phyloP scores from a whole-genome alignment of 2,113 vertebrate genomes.

The Zapornia atra region DNA sequence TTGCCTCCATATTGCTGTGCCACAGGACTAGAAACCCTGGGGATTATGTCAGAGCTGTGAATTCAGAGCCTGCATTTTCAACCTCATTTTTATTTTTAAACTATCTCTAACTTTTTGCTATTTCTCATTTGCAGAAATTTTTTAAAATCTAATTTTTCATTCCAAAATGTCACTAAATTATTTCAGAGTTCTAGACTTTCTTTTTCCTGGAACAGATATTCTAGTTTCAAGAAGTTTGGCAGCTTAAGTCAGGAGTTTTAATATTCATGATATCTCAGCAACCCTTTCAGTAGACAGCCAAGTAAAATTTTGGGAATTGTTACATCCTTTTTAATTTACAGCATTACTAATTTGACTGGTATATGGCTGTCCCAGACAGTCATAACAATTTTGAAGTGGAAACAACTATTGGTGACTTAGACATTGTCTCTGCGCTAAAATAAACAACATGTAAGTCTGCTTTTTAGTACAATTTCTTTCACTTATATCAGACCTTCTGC shows the following conservation, averaged over 20 bases:
- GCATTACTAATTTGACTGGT: neutral
- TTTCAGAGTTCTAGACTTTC: neutral
- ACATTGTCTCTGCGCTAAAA: neutral
- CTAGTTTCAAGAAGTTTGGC: neutral
- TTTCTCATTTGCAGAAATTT: neutral
- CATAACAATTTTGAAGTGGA: neutral
- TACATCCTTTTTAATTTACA: neutral
- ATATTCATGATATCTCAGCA: neutral
- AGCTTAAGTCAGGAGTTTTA: neutral
- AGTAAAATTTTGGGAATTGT: neutral
- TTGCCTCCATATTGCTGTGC: constrained; percentile 5
- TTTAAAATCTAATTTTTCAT: neutral
- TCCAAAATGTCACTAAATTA: neutral
- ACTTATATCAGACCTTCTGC: neutral
- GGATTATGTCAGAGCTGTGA: neutral
- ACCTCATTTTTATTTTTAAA: constrained; percentile 35
- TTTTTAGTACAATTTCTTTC: neutral
- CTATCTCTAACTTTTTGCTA: neutral
- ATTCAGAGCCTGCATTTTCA: neutral
- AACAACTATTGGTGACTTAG: neutral
- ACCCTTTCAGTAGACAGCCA: neutral
- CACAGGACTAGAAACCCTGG: neutral
- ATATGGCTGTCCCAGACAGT: neutral
- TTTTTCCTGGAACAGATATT: neutral
- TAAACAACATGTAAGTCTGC: neutral